A percentile compares a stretch with the other conserved stretches of the same genome.
phyloP scores from a whole-genome alignment of 1,140 invertebrate genomes.

The Papilio polytes region DNA sequence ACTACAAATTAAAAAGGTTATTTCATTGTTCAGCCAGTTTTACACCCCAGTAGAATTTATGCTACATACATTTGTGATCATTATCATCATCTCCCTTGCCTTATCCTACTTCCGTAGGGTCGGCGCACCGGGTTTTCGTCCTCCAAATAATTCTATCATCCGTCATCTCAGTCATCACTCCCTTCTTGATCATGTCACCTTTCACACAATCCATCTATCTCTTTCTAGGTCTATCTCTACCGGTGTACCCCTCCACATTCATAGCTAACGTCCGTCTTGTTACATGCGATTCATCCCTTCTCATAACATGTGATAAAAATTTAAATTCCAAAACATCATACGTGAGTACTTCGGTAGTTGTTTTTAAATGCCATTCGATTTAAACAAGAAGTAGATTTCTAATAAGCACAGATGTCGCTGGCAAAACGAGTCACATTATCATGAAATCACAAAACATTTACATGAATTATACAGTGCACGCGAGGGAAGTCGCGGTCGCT shows the following conservation, averaged over 20 bases:
- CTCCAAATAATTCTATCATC: no score
- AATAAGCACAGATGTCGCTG: not conserved
- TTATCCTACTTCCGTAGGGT: no score
- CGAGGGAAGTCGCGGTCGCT: slow-evolving; percentile 13
- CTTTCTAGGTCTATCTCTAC: no score
- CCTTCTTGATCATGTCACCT: no score
- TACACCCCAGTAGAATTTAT: not conserved
- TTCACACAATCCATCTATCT: no score
- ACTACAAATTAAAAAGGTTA: slow-evolving; percentile 31
- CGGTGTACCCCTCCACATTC: no score
- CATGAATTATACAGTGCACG: slow-evolving; percentile 27
- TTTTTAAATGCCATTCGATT: slow-evolving; percentile 8
- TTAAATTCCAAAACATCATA: not conserved
- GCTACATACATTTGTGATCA: not conserved
- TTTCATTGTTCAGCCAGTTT: not conserved
- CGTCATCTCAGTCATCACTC: no score
- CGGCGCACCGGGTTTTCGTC: no score
- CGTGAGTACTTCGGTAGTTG: not conserved
- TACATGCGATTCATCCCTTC: no score
- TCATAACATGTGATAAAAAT: no score
- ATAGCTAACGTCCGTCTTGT: no score
- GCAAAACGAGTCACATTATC: slow-evolving; percentile 21
- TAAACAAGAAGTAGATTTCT: not conserved
- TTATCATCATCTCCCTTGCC: no score
- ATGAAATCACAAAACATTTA: slow-evolving; percentile 28